Evolutionary conservation across 2,113 vertebrate species (phyloP), one percentile per base, ranked within the genome.

Genomic region (Suncus etruscus): DNA sequence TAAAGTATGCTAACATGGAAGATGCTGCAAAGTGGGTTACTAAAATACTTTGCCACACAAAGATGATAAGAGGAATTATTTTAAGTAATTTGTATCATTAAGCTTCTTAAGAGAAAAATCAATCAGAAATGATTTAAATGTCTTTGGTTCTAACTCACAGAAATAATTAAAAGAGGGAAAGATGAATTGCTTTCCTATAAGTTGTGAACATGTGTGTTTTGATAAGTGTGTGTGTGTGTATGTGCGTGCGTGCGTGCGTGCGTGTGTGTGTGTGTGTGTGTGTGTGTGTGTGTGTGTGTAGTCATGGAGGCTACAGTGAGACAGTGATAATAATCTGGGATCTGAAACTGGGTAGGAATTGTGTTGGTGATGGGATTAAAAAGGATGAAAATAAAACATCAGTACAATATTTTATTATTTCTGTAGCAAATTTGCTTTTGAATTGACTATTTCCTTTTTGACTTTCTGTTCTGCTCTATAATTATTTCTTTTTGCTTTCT

Each of bases 51-150:
- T 39, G 39, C 7, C 50, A 39, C 39, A 39, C 32, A 76, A 58
- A 10, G 10, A 82, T 0, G 6, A 48, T 31, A 61, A 4, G 6
- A 24, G 24, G 18, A 31, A 18, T 54, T 29, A 76, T 39, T 24
- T n/a, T 65, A 83, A 78, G n/a, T 51, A 72, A 32, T 78, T 77
- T 24, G 74, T 63, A 70, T 63, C 39, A 61, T 83, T 83, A 72
- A 70, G 18, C 1, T 22, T 27, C n/a, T 63, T 83, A 70, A 61
- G 39, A 76, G 66, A 65, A 63, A 86, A 72, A 8, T 22, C 69
- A 83, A 77, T 45, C 70, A 9, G 3, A 58, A 47, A 27, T 39
- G 63, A 63, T 22, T 20, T 31, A 63, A 83, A 61, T 20, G 65
- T 8, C 20, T 77, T 88, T 70, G 51, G 24, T 76, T 58, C 63